phyloP scores from a whole-genome alignment of 1,140 invertebrate genomes.

The Drosophila ananassae region DNA sequence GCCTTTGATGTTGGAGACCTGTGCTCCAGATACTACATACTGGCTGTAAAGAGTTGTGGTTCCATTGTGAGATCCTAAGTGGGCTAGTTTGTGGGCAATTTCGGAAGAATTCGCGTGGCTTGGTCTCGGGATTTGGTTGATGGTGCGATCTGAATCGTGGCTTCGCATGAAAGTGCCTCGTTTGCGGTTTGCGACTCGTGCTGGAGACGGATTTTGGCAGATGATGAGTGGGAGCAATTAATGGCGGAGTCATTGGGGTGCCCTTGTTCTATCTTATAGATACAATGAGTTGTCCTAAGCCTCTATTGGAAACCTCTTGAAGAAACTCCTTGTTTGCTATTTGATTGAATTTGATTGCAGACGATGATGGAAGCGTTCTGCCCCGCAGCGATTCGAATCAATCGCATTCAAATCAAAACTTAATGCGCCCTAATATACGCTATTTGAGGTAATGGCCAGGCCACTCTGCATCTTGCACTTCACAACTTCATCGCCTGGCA shows the following conservation, averaged over 20 bases:
- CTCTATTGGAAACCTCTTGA: too few relatives aligned
- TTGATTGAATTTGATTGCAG: not conserved
- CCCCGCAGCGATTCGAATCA: not conserved
- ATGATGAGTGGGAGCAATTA: conserved; percentile 49
- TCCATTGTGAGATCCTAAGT: conserved; percentile 67
- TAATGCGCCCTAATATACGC: conserved; percentile 56
- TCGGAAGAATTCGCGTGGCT: conserved; percentile 69
- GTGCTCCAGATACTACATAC: conserved; percentile 43
- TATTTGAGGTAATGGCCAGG: conserved; percentile 30
- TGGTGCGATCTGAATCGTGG: conserved; percentile 54
- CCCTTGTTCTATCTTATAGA: conserved; percentile 7
- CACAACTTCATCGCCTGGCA: conserved; percentile 15
- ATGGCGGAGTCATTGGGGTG: conserved; percentile 12
- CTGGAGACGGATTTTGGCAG: conserved; percentile 13
- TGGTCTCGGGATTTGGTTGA: conserved; percentile 18
- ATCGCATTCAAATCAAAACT: conserved; percentile 20
- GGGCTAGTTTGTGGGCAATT: conserved; percentile 77
- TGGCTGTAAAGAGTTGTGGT: conserved; percentile 32
- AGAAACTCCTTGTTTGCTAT: not conserved
- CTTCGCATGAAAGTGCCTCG: conserved; percentile 72
- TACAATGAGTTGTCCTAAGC: too few relatives aligned
- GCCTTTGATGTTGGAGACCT: conserved; percentile 39
- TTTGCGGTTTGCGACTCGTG: conserved; percentile 44
- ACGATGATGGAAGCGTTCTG: too few relatives aligned
- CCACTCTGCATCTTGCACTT: conserved; percentile 25